Base-by-base conservation (phyloP, 2,113 vertebrate genomes). In the Burhinus oedicnemus region DNA sequence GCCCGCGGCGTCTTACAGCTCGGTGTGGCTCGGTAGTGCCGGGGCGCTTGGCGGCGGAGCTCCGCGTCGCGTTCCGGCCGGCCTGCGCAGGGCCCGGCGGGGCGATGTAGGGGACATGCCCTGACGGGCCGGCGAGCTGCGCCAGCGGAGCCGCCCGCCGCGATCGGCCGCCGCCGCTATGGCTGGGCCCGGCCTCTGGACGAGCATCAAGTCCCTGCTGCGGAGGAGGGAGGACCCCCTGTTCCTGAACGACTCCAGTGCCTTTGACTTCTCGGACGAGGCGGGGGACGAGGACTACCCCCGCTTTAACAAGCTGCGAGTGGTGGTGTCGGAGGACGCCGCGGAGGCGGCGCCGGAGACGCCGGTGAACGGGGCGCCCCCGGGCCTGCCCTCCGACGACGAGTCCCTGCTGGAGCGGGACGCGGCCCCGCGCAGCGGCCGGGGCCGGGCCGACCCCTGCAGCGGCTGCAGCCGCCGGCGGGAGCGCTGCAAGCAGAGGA, bases 251-350 rank as follows among this genome's bases (percentile, higher is more conserved):
- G 99, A 99, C 98, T 97, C 99, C 60, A 98, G 98, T 80, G 98
- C 99, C 92, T 99, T 99, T 9, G 99, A 99, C 96, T 98, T 99
- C 83, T 98, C 98, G 1, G 99, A 99, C 9, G 99, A 99, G 38
- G 98, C 96, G 49, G 99, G 98, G 2, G 98, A 99, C 8, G 98
- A 98, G 36, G 98, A 98, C 21, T 96, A 97, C 13, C 98, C 99
- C 15, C 95, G 98, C 25, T 99, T 99, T 77, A 99, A 98, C 96
- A 99, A 99, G 87, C 98, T 99, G 65, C 98, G 98, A 19, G 99
- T 99, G 15, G 99, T 99, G 90, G 99, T 99, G 64, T 99, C 99
- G 10, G 99, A 99, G 2, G 99, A 99, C 15, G 98, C 97, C 42
- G 90, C 77, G 71, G 98, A 72, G 49, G 66, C 91, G 87, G 94